Evolutionary conservation across 1,140 invertebrate genomes (phyloP).

Genomic region (Temnothorax nylanderi): DNA sequence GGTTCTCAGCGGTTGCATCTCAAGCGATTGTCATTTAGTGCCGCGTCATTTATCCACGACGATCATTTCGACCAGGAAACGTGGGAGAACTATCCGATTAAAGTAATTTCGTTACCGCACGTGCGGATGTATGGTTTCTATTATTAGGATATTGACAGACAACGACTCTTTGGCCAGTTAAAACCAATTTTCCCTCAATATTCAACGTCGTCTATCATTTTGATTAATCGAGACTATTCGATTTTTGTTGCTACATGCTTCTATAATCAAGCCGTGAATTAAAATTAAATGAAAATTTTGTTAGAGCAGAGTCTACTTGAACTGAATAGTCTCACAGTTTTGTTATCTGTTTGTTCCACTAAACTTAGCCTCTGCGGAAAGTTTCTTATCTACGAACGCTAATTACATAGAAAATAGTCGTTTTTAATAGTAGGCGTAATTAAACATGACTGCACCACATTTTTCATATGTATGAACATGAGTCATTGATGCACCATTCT

Average conservation of each 20-base stretch:
- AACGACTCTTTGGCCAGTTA: background rate
- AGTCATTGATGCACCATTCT: background rate
- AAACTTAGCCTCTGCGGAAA: background rate
- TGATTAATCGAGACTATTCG: too few relatives aligned
- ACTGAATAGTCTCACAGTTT: background rate
- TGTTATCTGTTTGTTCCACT: conserved; percentile 1
- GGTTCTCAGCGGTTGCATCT: background rate
- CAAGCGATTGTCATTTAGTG: background rate
- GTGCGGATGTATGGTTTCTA: background rate
- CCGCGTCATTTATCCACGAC: background rate
- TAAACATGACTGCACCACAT: background rate
- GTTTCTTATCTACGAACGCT: background rate
- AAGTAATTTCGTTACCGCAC: background rate
- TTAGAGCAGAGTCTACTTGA: background rate
- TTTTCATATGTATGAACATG: background rate
- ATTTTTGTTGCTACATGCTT: background rate
- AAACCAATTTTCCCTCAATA: background rate
- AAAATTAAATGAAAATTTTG: background rate
- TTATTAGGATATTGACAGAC: background rate
- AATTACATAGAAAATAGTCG: background rate
- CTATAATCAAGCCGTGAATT: background rate
- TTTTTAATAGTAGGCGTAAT: background rate
- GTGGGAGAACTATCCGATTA: background rate
- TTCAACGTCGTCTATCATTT: too few relatives aligned
- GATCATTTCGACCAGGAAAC: background rate